These are phyloP conservation scores for Zelostemma sp. DNA, from an alignment of 1,140 invertebrate species.

Conservation along the genomic window DNA sequence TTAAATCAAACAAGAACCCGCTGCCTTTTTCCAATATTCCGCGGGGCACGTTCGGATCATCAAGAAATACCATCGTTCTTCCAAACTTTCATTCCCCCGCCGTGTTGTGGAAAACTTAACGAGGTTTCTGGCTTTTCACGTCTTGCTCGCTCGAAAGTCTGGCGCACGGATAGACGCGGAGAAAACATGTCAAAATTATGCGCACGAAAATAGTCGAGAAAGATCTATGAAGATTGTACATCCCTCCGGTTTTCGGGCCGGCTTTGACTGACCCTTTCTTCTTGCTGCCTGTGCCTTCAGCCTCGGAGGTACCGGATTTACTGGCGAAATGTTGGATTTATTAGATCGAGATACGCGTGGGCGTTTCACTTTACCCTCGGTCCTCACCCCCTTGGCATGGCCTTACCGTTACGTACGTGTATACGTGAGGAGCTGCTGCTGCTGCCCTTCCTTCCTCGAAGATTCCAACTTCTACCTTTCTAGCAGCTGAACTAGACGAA, in stretches of 20 bases:
- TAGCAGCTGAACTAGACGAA: background rate
- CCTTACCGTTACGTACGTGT: conserved; percentile 19
- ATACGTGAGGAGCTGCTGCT: conserved; percentile 6
- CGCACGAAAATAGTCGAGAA: conserved; percentile 18
- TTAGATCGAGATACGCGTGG: conserved; percentile 70
- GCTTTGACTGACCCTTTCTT: conserved; percentile 14
- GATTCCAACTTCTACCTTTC: conserved; percentile 25
- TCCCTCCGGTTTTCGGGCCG: conserved; percentile 20
- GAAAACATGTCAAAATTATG: conserved; percentile 11
- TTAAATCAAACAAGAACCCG: background rate
- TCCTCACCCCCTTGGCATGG: conserved; percentile 53
- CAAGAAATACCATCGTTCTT: conserved; percentile 1
- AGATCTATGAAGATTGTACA: conserved; percentile 26
- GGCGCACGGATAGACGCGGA: background rate
- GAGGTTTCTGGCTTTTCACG: conserved; percentile 9
- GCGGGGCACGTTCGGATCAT: background rate
- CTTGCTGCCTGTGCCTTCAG: conserved; percentile 45
- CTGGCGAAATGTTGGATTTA: conserved; percentile 70
- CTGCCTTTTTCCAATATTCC: background rate
- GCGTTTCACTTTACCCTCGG: conserved; percentile 62
- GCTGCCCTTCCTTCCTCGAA: conserved; percentile 26
- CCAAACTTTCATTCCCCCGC: conserved; percentile 6
- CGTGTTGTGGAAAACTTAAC: background rate
- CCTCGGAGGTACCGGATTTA: conserved; percentile 63
- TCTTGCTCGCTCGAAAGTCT: conserved; percentile 5